phyloP scores from a whole-genome alignment of 64 coral and sea anemone genomes.

The Pocillopora verrucosa region DNA sequence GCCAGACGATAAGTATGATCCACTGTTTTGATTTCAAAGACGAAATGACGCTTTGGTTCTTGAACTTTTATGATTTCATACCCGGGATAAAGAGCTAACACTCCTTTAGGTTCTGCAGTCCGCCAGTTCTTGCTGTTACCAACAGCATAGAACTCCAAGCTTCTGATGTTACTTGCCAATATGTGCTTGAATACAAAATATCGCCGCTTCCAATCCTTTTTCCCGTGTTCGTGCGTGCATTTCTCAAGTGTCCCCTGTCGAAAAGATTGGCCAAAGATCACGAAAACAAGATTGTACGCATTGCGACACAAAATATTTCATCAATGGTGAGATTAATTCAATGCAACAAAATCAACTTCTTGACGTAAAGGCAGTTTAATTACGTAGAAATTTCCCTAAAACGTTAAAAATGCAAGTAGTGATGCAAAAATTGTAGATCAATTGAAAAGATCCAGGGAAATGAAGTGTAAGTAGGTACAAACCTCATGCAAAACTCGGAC shows the following conservation, averaged over 20 bases:
- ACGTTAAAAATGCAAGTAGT: background rate
- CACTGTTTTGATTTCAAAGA: slow-evolving; percentile 89
- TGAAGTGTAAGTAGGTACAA: background rate
- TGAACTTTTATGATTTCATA: slow-evolving; percentile 76
- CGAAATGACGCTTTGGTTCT: slow-evolving; percentile 74
- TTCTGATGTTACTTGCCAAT: slow-evolving; percentile 73
- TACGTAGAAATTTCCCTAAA: background rate
- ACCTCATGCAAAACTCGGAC: slow-evolving; percentile 40
- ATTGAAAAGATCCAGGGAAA: background rate
- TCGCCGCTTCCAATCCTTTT: slow-evolving; percentile 89
- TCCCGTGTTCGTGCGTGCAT: slow-evolving; percentile 61
- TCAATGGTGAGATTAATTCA: background rate
- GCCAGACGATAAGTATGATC: slow-evolving; percentile 86
- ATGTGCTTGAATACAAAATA: slow-evolving; percentile 96
- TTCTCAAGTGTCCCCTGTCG: slow-evolving; percentile 22
- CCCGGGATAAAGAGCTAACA: slow-evolving; percentile 82
- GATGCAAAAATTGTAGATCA: background rate
- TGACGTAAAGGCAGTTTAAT: background rate
- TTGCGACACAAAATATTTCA: background rate
- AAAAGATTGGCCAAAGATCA: background rate
- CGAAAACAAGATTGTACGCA: too few species aligned
- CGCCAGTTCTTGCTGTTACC: slow-evolving; percentile 69
- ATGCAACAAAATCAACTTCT: background rate
- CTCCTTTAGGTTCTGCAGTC: slow-evolving; percentile 78
- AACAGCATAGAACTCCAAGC: slow-evolving; percentile 82